Evolutionary conservation across 2,113 vertebrate species (phyloP), one percentile per base, ranked within the genome.

Genomic region (Eulemur macaco): DNA sequence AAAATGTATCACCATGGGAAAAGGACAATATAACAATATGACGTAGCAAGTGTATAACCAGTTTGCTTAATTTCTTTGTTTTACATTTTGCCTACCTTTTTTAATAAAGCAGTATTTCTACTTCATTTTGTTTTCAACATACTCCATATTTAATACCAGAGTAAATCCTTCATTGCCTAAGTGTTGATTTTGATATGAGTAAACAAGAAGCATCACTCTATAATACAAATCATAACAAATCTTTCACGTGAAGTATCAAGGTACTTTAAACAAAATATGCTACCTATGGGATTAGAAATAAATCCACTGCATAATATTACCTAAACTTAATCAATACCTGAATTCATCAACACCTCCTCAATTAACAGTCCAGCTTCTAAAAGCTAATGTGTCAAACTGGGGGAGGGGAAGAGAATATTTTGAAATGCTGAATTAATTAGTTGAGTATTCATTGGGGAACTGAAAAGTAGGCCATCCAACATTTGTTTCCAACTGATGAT

Each of bases 251-350:
- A 86, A 81, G 50, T n/a, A 63, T 45, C 66, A 78, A 83, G 56
- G 74, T 34, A 80, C 21, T 80, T 92, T 63, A 92, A 93, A 87
- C n/a, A 94, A 94, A 96, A 89, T 64, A 77, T 77, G 73, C 23
- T 63, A 73, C 25, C 63, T 69, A 6, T 21, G 7, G 80, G 76
- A 77, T 86, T 20, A 87, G 18, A 96, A 96, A 89, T 58, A 71
- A 94, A 94, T 31, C 31, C 15, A 45, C 45, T 94, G 93, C 56
- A 83, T 9, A 69, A 52, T 69, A 95, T 76, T 74, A 94, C 47
- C 34, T 52, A 77, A 73, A 95, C 64, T 89, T 89, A 92, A 95
- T 94, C 45, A 97, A 52, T 93, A 87, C 31, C 50, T 42, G 31
- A 93, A 97, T 86, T 87, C 20, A 80, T 80, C 91, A 93, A 54